Evolutionary conservation across 2,888 invertebrate species (phyloP).

Genomic region (Brachyptera risi): DNA sequence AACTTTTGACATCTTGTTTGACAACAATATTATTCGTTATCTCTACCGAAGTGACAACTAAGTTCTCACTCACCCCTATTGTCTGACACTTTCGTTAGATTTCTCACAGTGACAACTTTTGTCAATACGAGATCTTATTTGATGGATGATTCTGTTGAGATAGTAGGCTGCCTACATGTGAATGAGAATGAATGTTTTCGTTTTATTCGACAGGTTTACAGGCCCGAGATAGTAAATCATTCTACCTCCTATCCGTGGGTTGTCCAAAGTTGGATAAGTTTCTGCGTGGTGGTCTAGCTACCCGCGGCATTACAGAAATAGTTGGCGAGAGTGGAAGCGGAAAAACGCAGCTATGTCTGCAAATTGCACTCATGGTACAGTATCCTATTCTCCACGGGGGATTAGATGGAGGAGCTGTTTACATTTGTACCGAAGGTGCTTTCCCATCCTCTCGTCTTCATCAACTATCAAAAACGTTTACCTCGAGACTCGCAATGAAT

Average conservation of each 20-base stretch:
- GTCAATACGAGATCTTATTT: too few species aligned
- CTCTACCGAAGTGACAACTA: too few species aligned
- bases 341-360: constrained; percentile 76
- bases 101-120: too few species aligned
- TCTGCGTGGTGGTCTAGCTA: constrained; percentile 63
- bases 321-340: constrained; percentile 77
- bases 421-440: constrained; percentile 72
- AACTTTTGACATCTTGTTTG: too few species aligned
- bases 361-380: constrained; percentile 64
- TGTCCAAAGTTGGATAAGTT: constrained; percentile 56
- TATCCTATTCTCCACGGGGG: constrained; percentile 51
- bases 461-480: constrained; percentile 24
- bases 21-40: too few species aligned
- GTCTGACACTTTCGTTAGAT: too few species aligned
- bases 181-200: not conserved
- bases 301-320: constrained; percentile 69
- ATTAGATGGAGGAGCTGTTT: constrained; percentile 56
- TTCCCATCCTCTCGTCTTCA: constrained; percentile 66
- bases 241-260: constrained; percentile 45
- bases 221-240: not conserved
- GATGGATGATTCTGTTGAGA: not conserved
- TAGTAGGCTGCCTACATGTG: not conserved
- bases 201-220: not conserved
- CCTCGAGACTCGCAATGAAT: not conserved
- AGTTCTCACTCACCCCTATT: too few species aligned